Conservation (phyloP, 1,140 invertebrate species). For the Papilio glaucus region DNA sequence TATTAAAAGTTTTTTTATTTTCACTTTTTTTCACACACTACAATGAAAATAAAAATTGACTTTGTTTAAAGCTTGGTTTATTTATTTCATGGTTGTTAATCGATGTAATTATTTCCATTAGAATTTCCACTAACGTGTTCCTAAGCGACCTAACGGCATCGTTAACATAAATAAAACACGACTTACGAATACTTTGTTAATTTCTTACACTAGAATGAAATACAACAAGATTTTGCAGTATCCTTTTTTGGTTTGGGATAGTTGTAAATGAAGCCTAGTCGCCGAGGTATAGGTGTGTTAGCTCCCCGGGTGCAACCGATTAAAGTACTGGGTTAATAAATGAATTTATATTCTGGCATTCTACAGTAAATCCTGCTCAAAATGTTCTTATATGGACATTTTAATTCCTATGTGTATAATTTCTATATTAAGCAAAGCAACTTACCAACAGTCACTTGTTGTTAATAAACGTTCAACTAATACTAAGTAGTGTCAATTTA, state of each 20-base stretch:
- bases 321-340: constrained; percentile 11
- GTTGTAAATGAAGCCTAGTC: background rate
- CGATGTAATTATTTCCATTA: background rate
- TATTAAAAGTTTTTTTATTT: too few relatives aligned
- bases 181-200: constrained; percentile 13
- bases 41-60: background rate
- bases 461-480: background rate
- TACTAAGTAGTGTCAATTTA: background rate
- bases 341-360: constrained; percentile 18
- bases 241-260: constrained; percentile 12
- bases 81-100: background rate
- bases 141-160: background rate
- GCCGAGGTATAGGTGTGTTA: background rate
- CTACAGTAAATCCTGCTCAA: background rate
- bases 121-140: background rate
- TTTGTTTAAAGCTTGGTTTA: too few relatives aligned
- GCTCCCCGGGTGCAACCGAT: constrained; percentile 12
- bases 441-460: background rate
- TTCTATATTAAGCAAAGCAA: constrained; percentile 5
- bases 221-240: background rate
- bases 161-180: constrained; percentile 19
- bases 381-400: constrained; percentile 13
- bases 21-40: too few relatives aligned
- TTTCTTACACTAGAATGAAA: background rate
- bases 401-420: background rate